Conservation (phyloP, 2,113 vertebrate genomes). For the Campylomormyrus tamandua region DNA sequence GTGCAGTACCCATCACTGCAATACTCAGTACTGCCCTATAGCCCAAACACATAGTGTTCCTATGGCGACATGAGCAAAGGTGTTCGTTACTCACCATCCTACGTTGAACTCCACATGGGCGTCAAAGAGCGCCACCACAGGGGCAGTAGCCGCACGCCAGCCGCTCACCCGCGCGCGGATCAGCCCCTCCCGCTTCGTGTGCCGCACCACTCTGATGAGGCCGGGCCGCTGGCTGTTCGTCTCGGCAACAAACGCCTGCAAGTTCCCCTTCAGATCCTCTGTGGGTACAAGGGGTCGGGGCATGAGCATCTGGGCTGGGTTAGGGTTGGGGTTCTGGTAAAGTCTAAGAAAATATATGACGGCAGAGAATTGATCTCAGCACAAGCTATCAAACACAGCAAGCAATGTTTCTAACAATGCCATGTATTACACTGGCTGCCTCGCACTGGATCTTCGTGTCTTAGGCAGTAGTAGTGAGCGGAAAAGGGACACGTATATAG, state of each 20-base stretch:
- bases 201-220: slow-evolving; percentile 87
- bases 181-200: slow-evolving; percentile 85
- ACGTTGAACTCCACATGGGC: slow-evolving; percentile 92
- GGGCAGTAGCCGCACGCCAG: slow-evolving; percentile 83
- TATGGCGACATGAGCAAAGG: not conserved
- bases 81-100: slow-evolving; percentile 74
- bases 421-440: not conserved
- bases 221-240: slow-evolving; percentile 73
- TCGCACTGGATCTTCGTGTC: not conserved
- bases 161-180: slow-evolving; percentile 93
- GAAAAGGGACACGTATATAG: not conserved
- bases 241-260: slow-evolving; percentile 77
- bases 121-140: slow-evolving; percentile 91
- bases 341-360: not conserved
- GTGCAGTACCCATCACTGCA: not conserved
- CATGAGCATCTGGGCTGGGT: not conserved
- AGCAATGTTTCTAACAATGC: not conserved
- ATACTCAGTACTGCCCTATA: not conserved
- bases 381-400: not conserved
- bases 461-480: not conserved
- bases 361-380: not conserved
- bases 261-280: slow-evolving; percentile 91
- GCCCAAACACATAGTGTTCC: not conserved
- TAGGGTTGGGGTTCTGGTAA: not conserved
- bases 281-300: not conserved